phyloP scores from a whole-genome alignment of 2,797 vertebrate genomes.

The Gymnoscopelus microlampas region DNA sequence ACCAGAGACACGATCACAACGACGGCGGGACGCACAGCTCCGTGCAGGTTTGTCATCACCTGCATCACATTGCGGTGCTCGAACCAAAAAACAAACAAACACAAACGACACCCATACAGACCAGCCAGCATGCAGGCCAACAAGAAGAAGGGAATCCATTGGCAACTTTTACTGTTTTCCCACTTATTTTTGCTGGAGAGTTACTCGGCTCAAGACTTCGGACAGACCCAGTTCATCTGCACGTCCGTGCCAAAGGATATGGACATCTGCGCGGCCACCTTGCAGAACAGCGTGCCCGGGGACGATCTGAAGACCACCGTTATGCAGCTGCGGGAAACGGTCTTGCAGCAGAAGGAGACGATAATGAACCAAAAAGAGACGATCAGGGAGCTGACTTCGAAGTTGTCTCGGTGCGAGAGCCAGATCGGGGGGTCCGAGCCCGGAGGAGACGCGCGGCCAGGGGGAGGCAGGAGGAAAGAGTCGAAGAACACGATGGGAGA shows the following conservation, averaged over 20 bases:
- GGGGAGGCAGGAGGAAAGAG: constrained; percentile 82
- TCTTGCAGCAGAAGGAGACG: constrained; percentile 95
- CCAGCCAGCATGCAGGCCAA: constrained; percentile 69
- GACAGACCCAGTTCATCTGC: constrained; percentile 95
- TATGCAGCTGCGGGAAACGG: constrained; percentile 94
- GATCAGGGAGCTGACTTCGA: constrained; percentile 94
- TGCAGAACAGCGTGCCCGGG: constrained; percentile 87
- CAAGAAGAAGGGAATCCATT: constrained; percentile 68
- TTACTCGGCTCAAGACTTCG: constrained; percentile 84
- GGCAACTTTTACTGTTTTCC: constrained; percentile 84
- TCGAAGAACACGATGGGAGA: constrained; percentile 96
- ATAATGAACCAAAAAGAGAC: constrained; percentile 97
- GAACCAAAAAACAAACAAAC: background rate
- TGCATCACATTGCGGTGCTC: constrained; percentile 26
- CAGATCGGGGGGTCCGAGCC: constrained; percentile 86
- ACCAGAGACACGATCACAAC: constrained; percentile 76
- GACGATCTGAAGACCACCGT: constrained; percentile 91
- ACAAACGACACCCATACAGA: constrained; percentile 6
- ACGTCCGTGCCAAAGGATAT: constrained; percentile 96
- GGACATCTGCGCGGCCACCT: constrained; percentile 92
- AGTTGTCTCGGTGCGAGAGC: constrained; percentile 94
- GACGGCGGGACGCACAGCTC: constrained; percentile 67
- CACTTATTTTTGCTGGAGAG: constrained; percentile 79
- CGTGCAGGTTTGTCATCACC: constrained; percentile 44
- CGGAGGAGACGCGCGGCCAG: constrained; percentile 80